A percentile compares a stretch with the other conserved stretches of the same genome.
Evolutionary conservation across 2,797 vertebrate species (phyloP).

Genomic region (Discoglossus pictus): DNA sequence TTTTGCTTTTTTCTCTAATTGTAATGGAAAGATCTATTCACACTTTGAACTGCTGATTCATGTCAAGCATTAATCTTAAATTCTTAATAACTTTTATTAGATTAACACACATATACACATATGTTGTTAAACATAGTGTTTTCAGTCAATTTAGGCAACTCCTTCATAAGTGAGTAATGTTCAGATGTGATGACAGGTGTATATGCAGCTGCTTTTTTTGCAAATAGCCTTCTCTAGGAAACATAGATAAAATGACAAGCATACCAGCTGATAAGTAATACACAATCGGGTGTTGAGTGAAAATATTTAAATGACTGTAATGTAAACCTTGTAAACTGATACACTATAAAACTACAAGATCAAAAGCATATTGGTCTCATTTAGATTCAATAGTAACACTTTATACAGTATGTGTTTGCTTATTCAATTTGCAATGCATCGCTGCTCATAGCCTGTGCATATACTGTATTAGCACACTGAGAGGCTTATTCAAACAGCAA

Average conservation of each 20-base stretch:
- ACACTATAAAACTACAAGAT: not conserved
- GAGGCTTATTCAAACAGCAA: too few relatives aligned
- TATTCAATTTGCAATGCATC: too few relatives aligned
- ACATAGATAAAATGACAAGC: slow-evolving; percentile 33
- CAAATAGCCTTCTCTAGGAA: slow-evolving; percentile 28
- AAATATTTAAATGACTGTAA: slow-evolving; percentile 38
- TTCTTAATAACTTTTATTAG: not conserved
- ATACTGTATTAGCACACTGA: too few relatives aligned
- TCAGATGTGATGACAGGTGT: slow-evolving; percentile 36
- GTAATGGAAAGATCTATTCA: slow-evolving; percentile 2
- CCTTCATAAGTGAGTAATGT: not conserved
- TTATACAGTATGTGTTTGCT: too few relatives aligned
- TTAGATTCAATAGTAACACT: too few relatives aligned
- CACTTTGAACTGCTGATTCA: not conserved
- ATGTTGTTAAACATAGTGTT: not conserved
- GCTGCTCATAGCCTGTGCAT: too few relatives aligned
- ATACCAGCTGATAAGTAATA: slow-evolving; percentile 32
- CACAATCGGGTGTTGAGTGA: slow-evolving; percentile 39
- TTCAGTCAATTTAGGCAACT: not conserved
- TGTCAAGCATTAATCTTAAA: not conserved
- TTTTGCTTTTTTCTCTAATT: not conserved
- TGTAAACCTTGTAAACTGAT: slow-evolving; percentile 9
- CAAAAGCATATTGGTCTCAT: not conserved
- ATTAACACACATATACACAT: not conserved
- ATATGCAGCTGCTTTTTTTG: slow-evolving; percentile 48